Evolutionary conservation across 2,888 invertebrate species (phyloP), one percentile per base, ranked within the genome.

Genomic region (Timema cristinae): DNA sequence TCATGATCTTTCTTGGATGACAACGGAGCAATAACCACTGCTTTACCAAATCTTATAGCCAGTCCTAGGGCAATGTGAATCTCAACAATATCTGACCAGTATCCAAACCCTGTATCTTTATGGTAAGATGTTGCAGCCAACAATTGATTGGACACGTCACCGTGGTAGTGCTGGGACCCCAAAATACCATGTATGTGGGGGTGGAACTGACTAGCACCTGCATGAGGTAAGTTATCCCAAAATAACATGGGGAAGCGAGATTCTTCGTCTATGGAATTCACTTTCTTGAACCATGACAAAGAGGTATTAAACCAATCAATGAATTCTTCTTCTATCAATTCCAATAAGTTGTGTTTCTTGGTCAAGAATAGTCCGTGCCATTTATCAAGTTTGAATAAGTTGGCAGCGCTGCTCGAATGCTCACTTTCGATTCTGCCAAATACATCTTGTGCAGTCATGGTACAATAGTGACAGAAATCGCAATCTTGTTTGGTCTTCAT

Each of bases 191-290:
- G 83, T 16, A 83, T 50, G 76, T 84, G 84, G 5, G 84, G 83
- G 78, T 84, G 84, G 16, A 84, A 78, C 77, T 84, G 84, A 77
- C 83, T 83, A 69, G 84, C 84, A 10, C 84, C 83, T 50, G 82
- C 82, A 74, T 82, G 81, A 7, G 82, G 83, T 61, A 83, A 76
- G 7, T 80, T 78, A 75, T 84, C 84, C 83, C 83, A 84, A 7
- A 82, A 76, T 32, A 83, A 67, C 59, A 80, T 78, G 0, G 83
- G 83, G 75, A 79, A 74, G 69, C 68, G 50, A 11, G 73, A 68
- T 13, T 70, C 59, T 16, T 66, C 51, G 59, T 75, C 73, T 16
- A 73, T 47, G 15, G 67, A 69, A 71, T 80, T 71, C n/a, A 80
- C 81, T 73, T 77, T 78, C 11, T 74, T 75, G 73, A 77, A 82